phyloP scores from a whole-genome alignment of 1,140 invertebrate genomes.

The Sesamia nonagrioides region DNA sequence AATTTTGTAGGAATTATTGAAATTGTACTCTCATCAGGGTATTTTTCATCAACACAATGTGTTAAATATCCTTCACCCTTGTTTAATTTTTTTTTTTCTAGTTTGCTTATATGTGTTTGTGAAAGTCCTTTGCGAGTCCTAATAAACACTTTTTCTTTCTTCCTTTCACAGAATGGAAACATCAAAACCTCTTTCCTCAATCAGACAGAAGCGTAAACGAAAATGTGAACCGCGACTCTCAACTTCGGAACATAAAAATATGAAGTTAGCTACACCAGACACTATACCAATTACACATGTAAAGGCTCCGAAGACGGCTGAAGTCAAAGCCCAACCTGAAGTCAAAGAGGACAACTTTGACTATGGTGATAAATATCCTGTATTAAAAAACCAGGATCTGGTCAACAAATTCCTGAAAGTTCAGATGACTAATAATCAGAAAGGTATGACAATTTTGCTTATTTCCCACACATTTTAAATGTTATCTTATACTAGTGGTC shows the following conservation, averaged over 20 bases:
- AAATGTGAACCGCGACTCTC: not conserved
- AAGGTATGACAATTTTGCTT: not conserved
- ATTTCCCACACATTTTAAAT: too few species aligned
- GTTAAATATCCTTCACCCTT: too few species aligned
- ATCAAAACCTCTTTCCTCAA: not conserved
- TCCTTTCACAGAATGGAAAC: not conserved
- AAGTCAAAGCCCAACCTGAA: not conserved
- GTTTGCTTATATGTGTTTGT: too few species aligned
- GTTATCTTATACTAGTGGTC: too few species aligned
- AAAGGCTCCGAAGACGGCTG: not conserved
- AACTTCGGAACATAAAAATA: not conserved
- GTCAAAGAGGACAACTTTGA: not conserved
- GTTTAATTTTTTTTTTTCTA: too few species aligned
- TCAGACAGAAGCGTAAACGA: not conserved
- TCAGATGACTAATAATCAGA: constrained; percentile 18
- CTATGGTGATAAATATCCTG: not conserved
- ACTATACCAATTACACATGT: not conserved
- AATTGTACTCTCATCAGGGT: too few species aligned
- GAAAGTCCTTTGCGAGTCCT: too few species aligned
- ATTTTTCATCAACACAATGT: too few species aligned
- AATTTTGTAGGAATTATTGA: too few species aligned
- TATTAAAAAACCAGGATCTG: not conserved
- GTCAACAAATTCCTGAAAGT: not conserved
- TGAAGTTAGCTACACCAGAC: not conserved
- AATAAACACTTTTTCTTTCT: too few species aligned